phyloP scores from a whole-genome alignment of 2,113 vertebrate species.

The Oenanthe oenanthe region DNA sequence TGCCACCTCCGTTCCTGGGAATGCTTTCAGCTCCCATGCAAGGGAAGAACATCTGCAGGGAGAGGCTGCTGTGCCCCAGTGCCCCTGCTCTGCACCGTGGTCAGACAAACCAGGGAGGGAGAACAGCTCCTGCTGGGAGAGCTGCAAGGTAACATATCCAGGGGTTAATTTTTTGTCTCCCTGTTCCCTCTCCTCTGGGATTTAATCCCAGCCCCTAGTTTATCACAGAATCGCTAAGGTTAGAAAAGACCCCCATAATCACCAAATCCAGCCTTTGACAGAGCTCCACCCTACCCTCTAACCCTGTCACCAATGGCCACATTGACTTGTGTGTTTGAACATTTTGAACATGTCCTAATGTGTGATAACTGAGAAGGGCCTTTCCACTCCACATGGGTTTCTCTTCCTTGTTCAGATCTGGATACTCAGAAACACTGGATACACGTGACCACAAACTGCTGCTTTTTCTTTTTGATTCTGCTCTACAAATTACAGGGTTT shows the following conservation, averaged over 20 bases:
- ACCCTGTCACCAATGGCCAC: accelerated
- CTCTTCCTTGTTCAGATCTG: not conserved
- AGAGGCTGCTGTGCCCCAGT: not conserved
- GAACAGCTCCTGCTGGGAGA: not conserved
- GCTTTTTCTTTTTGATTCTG: not conserved
- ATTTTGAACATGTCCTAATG: accelerated
- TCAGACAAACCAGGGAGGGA: accelerated
- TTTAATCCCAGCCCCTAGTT: not conserved
- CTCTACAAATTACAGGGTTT: not conserved
- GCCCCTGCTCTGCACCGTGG: accelerated
- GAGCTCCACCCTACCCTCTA: not conserved
- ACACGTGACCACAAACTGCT: accelerated
- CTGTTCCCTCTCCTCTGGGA: not conserved
- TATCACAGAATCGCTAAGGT: not conserved
- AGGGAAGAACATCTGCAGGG: not conserved
- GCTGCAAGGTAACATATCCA: not conserved
- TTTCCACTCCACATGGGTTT: not conserved
- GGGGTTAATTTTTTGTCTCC: too few species aligned
- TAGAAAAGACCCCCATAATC: not conserved
- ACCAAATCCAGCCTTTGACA: not conserved
- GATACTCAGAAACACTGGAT: not conserved
- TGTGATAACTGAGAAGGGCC: accelerated
- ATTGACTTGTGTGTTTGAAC: accelerated
- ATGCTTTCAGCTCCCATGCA: not conserved
- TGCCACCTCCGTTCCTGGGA: accelerated